Percentiles rank a stretch among this genome's conserved stretches.
Evolutionary conservation across 2,113 vertebrate genomes (phyloP).

Genomic region (Delphinapterus leucas): DNA sequence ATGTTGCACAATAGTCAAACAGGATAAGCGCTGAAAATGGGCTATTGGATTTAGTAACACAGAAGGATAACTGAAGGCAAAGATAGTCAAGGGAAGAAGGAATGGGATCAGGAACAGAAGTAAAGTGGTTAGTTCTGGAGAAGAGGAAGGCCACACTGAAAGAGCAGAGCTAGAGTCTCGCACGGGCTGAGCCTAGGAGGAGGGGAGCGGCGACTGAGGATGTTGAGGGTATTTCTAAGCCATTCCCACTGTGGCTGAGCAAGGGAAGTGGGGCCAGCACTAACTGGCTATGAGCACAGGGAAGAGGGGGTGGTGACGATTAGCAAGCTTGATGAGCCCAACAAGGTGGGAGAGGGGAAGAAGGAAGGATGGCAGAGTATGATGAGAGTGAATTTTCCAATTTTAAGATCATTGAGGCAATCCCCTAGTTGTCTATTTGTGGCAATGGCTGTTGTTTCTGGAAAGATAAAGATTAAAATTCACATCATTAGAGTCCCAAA

Average conservation of each 20-base stretch:
- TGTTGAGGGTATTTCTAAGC: neutral
- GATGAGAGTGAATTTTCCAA: neutral
- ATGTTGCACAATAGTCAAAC: neutral
- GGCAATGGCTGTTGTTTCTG: neutral
- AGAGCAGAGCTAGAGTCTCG: neutral
- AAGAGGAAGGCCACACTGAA: neutral
- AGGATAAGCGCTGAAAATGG: neutral
- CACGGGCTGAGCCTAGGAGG: neutral
- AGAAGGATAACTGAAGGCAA: neutral
- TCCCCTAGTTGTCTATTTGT: neutral
- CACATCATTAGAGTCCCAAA: neutral
- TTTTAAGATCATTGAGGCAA: neutral
- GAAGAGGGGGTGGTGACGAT: neutral
- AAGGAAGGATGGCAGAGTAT: neutral
- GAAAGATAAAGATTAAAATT: slow-evolving; percentile 14
- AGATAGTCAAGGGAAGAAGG: neutral
- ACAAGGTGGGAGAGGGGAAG: neutral
- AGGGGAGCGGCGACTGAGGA: neutral
- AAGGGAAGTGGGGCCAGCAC: neutral
- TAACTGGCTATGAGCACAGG: neutral
- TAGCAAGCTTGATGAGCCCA: neutral
- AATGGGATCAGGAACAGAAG: neutral
- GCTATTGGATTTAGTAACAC: neutral
- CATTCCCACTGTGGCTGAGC: neutral
- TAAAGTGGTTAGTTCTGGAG: neutral